These are phyloP conservation scores for Myiothlypis chrysogaster DNA, from an alignment of 2,797 vertebrate genomes.

Conservation along the genomic window DNA sequence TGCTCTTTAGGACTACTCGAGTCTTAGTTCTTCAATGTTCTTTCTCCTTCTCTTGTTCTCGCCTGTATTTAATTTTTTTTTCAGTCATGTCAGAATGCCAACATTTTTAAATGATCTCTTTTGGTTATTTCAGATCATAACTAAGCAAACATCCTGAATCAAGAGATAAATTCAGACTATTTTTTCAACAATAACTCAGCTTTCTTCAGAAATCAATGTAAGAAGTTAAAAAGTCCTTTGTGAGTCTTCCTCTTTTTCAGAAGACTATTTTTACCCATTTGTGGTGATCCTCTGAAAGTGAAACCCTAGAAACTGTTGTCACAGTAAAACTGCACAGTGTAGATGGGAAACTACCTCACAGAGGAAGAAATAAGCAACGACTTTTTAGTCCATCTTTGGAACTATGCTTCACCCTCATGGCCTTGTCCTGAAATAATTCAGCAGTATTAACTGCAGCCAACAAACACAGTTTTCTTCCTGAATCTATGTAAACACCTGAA, in stretches of 20 bases:
- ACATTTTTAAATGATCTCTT: not conserved
- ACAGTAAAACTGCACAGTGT: not conserved
- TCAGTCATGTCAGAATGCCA: not conserved
- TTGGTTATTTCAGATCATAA: not conserved
- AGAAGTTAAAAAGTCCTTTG: not conserved
- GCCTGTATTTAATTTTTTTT: not conserved
- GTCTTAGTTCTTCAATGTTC: not conserved
- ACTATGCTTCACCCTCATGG: not conserved
- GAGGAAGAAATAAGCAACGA: not conserved
- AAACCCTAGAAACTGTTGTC: conserved; percentile 9
- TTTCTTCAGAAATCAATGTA: not conserved
- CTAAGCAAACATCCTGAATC: not conserved
- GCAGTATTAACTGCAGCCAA: not conserved
- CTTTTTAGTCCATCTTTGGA: not conserved
- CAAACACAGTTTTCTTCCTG: not conserved
- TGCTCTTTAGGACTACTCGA: not conserved
- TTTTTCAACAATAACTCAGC: not conserved
- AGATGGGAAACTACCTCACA: not conserved
- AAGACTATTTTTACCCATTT: not conserved
- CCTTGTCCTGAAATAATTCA: not conserved
- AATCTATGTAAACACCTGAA: not conserved
- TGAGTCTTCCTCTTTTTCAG: not conserved
- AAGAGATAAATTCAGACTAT: not conserved
- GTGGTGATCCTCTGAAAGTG: not conserved
- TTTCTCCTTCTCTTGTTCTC: not conserved